These are phyloP conservation scores for Galemys pyrenaicus DNA, from an alignment of 2,113 vertebrate genomes.

Conservation along the genomic window DNA sequence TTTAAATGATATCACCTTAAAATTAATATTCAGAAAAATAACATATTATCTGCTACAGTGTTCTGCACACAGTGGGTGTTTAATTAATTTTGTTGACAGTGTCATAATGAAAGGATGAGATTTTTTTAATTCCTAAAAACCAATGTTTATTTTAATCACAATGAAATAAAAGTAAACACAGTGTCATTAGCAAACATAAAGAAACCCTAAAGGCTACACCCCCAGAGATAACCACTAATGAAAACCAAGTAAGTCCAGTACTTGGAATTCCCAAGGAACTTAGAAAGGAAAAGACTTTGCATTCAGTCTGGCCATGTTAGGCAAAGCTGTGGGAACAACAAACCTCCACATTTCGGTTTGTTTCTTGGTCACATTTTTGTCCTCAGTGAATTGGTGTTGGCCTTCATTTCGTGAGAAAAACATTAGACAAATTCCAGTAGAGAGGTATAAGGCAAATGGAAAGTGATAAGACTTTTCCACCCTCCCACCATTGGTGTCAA, in stretches of 20 bases:
- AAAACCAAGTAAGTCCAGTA: background rate
- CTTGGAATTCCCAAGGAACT: background rate
- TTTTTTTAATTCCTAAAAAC: background rate
- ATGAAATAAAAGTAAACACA: background rate
- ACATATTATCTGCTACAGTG: background rate
- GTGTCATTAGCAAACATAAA: background rate
- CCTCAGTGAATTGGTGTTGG: background rate
- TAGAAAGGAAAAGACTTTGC: background rate
- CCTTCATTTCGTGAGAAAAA: background rate
- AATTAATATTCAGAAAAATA: slow-evolving; percentile 43
- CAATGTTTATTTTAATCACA: slow-evolving; percentile 8
- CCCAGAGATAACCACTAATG: background rate
- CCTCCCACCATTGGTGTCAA: too few species aligned
- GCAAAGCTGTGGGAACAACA: background rate
- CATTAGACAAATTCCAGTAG: background rate
- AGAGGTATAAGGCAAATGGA: too few species aligned
- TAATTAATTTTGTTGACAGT: slow-evolving; percentile 7
- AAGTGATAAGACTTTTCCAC: too few species aligned
- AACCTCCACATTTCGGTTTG: background rate
- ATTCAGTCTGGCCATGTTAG: background rate
- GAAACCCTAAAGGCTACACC: background rate
- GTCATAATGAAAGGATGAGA: background rate
- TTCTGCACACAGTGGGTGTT: background rate
- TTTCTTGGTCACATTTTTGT: background rate
- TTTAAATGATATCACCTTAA: slow-evolving; percentile 29